phyloP scores from a whole-genome alignment of 2,888 invertebrate species.

The Zonitis immaculata region DNA sequence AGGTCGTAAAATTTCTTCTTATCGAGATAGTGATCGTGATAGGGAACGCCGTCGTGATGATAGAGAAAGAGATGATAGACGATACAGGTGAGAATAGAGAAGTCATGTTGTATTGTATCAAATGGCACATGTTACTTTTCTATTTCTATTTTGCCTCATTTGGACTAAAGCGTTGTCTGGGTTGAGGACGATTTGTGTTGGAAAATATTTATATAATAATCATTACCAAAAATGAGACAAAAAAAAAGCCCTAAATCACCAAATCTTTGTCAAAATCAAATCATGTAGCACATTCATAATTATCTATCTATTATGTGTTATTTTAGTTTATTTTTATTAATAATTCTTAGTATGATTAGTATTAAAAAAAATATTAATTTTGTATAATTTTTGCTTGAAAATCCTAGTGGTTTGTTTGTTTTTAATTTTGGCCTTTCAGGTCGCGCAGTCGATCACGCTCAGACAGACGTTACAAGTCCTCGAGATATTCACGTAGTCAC shows the following conservation, averaged over 20 bases:
- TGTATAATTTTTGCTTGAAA: too few species aligned
- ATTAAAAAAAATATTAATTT: too few species aligned
- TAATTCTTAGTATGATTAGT: too few species aligned
- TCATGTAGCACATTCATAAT: conserved; percentile 2
- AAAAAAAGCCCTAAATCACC: not conserved
- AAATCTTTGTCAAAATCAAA: too few species aligned
- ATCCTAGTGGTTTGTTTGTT: not conserved
- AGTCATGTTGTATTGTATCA: conserved; percentile 28
- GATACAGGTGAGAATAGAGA: conserved; percentile 40
- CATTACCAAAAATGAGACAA: too few species aligned
- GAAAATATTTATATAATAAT: too few species aligned
- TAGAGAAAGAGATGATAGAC: conserved; percentile 46
- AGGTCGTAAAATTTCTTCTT: conserved; percentile 43
- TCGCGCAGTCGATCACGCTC: conserved; percentile 62
- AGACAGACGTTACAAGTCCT: conserved; percentile 50
- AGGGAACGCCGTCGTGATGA: conserved; percentile 43
- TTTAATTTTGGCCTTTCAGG: conserved; percentile 40
- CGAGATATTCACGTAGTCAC: conserved; percentile 62
- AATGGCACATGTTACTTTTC: conserved; percentile 11
- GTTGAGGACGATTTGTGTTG: conserved; percentile 24
- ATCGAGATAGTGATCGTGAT: conserved; percentile 45
- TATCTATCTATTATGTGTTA: conserved; percentile 13
- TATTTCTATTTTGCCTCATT: conserved; percentile 27
- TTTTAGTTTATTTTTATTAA: not conserved
- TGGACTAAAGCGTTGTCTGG: conserved; percentile 38